These are phyloP conservation scores for Serranus cabrilla DNA, from an alignment of 2,797 vertebrate species.

Conservation along the genomic window DNA sequence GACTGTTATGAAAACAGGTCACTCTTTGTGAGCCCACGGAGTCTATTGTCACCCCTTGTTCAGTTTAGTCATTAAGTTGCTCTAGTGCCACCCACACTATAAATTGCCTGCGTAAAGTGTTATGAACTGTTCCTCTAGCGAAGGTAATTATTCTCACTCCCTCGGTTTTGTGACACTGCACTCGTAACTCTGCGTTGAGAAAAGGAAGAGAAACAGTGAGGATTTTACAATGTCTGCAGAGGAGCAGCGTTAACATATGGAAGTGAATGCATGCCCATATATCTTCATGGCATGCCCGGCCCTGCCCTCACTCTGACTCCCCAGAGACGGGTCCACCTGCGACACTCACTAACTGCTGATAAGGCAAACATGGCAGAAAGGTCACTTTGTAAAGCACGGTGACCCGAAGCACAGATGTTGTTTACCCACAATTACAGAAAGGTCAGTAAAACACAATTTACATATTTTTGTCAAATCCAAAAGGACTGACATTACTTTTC, in stretches of 20 bases:
- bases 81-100: slow-evolving; percentile 55
- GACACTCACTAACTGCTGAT: slow-evolving; percentile 56
- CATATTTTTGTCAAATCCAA: slow-evolving; percentile 45
- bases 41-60: slow-evolving; percentile 55
- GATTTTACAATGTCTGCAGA: slow-evolving; percentile 51
- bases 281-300: slow-evolving; percentile 16
- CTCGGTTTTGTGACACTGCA: slow-evolving; percentile 41
- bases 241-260: slow-evolving; percentile 52
- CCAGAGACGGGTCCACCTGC: slow-evolving; percentile 38
- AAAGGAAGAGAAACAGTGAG: slow-evolving; percentile 27
- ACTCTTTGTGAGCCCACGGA: slow-evolving; percentile 42
- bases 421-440: slow-evolving; percentile 66
- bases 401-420: slow-evolving; percentile 72
- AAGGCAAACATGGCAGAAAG: slow-evolving; percentile 61
- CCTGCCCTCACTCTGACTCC: slow-evolving; percentile 27
- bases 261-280: slow-evolving; percentile 42
- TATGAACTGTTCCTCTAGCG: slow-evolving; percentile 61
- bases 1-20: slow-evolving; percentile 57
- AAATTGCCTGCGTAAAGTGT: slow-evolving; percentile 66
- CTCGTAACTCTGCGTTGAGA: slow-evolving; percentile 55
- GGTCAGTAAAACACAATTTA: slow-evolving; percentile 56
- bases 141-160: slow-evolving; percentile 64
- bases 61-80: slow-evolving; percentile 61
- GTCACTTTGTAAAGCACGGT: slow-evolving; percentile 52
- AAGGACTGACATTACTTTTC: slow-evolving; percentile 36